These are phyloP conservation scores for Microchrysa polita DNA, from an alignment of 2,888 invertebrate genomes.

Conservation along the genomic window DNA sequence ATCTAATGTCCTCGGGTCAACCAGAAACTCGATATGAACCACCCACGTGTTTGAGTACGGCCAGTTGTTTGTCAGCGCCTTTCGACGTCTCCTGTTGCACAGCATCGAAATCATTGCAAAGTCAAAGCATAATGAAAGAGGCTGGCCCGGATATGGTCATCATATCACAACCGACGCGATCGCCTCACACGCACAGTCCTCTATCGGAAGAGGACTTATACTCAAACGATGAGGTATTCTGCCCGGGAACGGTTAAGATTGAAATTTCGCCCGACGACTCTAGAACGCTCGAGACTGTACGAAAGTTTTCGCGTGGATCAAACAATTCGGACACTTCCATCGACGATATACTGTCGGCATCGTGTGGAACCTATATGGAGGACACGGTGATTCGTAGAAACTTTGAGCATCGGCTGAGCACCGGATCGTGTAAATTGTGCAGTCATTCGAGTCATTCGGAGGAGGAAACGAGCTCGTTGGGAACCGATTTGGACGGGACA, in stretches of 20 bases:
- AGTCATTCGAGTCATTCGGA: conserved; percentile 79
- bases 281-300: conserved; percentile 60
- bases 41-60: conserved; percentile 61
- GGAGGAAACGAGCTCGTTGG: conserved; percentile 78
- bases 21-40: conserved; percentile 58
- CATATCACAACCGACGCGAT: conserved; percentile 70
- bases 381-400: conserved; percentile 68
- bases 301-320: conserved; percentile 65
- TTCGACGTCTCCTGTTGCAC: conserved; percentile 61
- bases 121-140: conserved; percentile 47
- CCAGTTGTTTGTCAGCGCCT: conserved; percentile 60
- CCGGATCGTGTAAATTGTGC: conserved; percentile 70
- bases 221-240: conserved; percentile 71
- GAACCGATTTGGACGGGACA: conserved; percentile 83
- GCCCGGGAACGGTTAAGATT: conserved; percentile 68
- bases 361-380: conserved; percentile 67
- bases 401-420: conserved; percentile 65
- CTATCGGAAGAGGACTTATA: conserved; percentile 70
- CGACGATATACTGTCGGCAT: conserved; percentile 70
- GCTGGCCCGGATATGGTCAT: conserved; percentile 66
- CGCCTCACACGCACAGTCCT: conserved; percentile 70
- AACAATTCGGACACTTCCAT: conserved; percentile 74
- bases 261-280: conserved; percentile 70
- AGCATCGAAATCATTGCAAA: conserved; percentile 55
- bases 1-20: conserved; percentile 59